A percentile compares a stretch with the other conserved stretches of the same genome.
These are phyloP conservation scores for Drosophila infuscata DNA, from an alignment of 2,888 invertebrate species.

Conservation along the genomic window DNA sequence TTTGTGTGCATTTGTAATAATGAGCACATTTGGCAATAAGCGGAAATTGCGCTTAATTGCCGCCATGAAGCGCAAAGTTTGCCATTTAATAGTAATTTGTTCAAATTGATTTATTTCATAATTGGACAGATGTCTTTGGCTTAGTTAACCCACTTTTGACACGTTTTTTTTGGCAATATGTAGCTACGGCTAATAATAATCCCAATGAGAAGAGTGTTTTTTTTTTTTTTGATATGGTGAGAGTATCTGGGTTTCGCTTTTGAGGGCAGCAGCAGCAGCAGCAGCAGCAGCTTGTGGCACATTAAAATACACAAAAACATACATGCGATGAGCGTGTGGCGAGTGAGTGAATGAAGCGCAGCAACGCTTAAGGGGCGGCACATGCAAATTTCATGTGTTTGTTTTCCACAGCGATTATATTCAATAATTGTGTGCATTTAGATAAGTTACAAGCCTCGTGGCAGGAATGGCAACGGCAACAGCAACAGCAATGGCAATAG, in stretches of 20 bases:
- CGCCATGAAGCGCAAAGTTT: constrained; percentile 37
- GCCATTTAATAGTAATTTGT: neutral
- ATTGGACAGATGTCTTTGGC: neutral
- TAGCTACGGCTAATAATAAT: neutral
- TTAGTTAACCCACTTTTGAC: neutral
- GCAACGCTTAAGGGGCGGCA: constrained; percentile 67
- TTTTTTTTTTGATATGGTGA: neutral
- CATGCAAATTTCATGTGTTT: constrained; percentile 64
- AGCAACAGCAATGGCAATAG: neutral
- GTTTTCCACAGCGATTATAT: constrained; percentile 73
- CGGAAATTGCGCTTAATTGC: constrained; percentile 70
- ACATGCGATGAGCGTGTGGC: neutral
- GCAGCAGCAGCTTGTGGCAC: neutral
- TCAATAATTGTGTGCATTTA: constrained; percentile 82
- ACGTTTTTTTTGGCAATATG: neutral
- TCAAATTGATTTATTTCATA: constrained; percentile 8
- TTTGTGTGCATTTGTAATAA: constrained; percentile 25
- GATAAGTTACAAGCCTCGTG: constrained; percentile 76
- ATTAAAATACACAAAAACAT: neutral
- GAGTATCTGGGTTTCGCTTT: constrained; percentile 11
- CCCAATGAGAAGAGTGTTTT: too few relatives aligned
- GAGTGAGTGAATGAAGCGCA: constrained; percentile 46
- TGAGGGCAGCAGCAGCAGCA: neutral
- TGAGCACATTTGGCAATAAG: constrained; percentile 45
- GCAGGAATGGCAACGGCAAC: constrained; percentile 10